Percentiles rank a stretch among this genome's conserved stretches.
Evolutionary conservation across 1,140 invertebrate species (phyloP).

Genomic region (Nixonia krombeini): DNA sequence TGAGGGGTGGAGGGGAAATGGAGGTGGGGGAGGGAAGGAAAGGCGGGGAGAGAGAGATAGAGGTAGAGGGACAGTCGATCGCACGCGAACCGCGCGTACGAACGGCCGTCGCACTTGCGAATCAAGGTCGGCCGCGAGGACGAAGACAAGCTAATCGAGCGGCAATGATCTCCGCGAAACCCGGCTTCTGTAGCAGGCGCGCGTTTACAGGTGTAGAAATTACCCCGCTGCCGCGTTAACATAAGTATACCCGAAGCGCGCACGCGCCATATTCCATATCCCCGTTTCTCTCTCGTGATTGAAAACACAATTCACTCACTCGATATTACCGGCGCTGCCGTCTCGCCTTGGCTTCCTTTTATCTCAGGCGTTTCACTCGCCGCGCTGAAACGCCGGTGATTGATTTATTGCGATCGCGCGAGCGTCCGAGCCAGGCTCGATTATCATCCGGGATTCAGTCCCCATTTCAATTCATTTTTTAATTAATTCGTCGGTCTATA

Average conservation of each 20-base stretch:
- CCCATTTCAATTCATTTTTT: too few species aligned
- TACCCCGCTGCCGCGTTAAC: slow-evolving; percentile 17
- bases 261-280: slow-evolving; percentile 6
- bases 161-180: slow-evolving; percentile 42
- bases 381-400: too few species aligned
- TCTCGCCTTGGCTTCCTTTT: too few species aligned
- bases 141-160: slow-evolving; percentile 45
- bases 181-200: slow-evolving; percentile 31
- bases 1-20: slow-evolving; percentile 4
- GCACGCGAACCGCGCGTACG: slow-evolving; percentile 35
- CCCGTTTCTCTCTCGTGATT: slow-evolving; percentile 6
- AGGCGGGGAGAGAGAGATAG: too few species aligned
- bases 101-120: slow-evolving; percentile 18
- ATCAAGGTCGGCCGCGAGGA: slow-evolving; percentile 32
- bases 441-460: background rate
- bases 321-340: too few species aligned
- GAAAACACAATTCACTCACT: slow-evolving; percentile 5
- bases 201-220: slow-evolving; percentile 31
- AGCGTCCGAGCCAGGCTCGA: too few species aligned
- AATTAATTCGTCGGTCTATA: too few species aligned
- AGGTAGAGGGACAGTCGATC: slow-evolving; percentile 11
- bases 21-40: slow-evolving; percentile 2
- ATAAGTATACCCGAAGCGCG: slow-evolving; percentile 11
- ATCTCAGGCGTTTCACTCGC: too few species aligned
- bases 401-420: too few species aligned